Evolutionary conservation across 1,140 invertebrate species (phyloP).

Genomic region (Scylla paramamosain): DNA sequence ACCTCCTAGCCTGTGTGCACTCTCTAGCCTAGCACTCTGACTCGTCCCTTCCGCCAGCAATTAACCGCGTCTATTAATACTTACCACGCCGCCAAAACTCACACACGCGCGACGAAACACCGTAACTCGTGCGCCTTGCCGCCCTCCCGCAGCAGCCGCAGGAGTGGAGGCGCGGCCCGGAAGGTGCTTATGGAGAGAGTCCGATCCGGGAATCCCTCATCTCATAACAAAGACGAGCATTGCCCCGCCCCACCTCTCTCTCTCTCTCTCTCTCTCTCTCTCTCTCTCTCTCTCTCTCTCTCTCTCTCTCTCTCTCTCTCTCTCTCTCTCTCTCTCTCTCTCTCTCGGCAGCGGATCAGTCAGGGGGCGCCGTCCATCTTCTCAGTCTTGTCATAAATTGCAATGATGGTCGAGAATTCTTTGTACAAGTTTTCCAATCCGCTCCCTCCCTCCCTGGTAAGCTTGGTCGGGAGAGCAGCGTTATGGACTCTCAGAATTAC

Average conservation of each 20-base stretch:
- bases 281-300: no score
- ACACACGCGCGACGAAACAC: not conserved
- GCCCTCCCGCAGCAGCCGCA: not conserved
- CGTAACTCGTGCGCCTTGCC: not conserved
- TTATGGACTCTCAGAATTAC: not conserved
- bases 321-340: no score
- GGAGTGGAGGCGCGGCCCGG: not conserved
- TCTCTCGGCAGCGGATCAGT: not conserved
- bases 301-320: no score
- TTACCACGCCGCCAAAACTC: not conserved
- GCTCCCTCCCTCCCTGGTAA: not conserved
- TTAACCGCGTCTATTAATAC: not conserved
- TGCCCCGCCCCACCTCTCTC: not conserved
- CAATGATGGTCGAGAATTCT: not conserved
- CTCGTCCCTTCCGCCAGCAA: constrained; percentile 27
- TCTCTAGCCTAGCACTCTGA: constrained; percentile 44
- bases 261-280: no score
- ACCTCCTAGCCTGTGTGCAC: constrained; percentile 35
- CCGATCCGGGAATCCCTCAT: not conserved
- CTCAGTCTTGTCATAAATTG: not conserved
- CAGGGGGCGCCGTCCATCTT: not conserved
- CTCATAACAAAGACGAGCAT: not conserved
- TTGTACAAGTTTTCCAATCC: not conserved
- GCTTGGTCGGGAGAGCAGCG: no score
- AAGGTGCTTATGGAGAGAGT: not conserved